Conservation (phyloP, 2,888 invertebrate species). For the Dione vanillae region DNA sequence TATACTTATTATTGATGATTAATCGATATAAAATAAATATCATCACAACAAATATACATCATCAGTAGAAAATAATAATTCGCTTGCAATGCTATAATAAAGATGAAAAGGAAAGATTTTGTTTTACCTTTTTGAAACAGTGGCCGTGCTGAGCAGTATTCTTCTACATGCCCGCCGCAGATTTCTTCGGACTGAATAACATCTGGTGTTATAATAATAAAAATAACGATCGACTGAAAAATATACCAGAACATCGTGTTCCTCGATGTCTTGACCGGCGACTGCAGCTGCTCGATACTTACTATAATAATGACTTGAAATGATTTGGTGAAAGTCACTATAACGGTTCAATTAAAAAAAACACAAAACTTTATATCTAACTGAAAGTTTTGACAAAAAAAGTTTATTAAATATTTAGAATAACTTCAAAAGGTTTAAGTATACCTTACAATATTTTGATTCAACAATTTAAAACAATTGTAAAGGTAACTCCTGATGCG, state of each 20-base stretch:
- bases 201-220: conserved; percentile 1
- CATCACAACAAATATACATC: too few species aligned
- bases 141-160: conserved; percentile 18
- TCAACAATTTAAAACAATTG: too few species aligned
- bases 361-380: not conserved
- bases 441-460: too few species aligned
- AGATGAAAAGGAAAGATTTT: not conserved
- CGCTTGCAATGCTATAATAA: conserved; percentile 5
- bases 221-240: conserved; percentile 10
- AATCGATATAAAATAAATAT: too few species aligned
- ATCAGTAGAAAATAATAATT: not conserved
- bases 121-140: conserved; percentile 3
- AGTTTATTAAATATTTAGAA: not conserved
- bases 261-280: conserved; percentile 23
- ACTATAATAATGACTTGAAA: conserved; percentile 31
- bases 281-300: conserved; percentile 51
- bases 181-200: conserved; percentile 14
- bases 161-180: conserved; percentile 18
- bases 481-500: too few species aligned
- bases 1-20: too few species aligned
- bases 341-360: conserved; percentile 46
- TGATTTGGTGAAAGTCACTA: conserved; percentile 62
- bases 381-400: conserved; percentile 9
- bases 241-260: conserved; percentile 23
- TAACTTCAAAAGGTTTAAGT: too few species aligned